Evolutionary conservation across 2,888 invertebrate species (phyloP), one percentile per base, ranked within the genome.

Genomic region (Neoitamus cyanurus): DNA sequence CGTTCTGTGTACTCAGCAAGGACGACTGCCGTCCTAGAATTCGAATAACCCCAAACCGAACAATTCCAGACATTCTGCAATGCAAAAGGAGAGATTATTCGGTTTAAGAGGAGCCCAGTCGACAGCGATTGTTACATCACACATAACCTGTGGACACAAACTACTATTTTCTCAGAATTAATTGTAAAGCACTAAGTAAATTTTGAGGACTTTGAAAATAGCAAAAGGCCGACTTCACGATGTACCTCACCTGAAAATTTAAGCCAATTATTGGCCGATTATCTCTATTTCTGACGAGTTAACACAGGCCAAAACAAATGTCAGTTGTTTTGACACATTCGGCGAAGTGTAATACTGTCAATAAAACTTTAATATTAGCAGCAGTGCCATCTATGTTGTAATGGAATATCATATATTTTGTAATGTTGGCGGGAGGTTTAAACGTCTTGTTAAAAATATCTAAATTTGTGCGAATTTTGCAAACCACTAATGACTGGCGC

Each of bases 41-140:
- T 78, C 91, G 90, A 85, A 88, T 88, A 28, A 91, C 85, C 85
- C 91, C 91, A 84, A 91, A 88, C 86, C 91, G 90, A 83, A 91
- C 88, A 85, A 91, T 90, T 87, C 90, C 89, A 88, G 91, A 88
- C 91, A 91, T 91, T 69, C 82, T 82, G 37, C 5, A 83, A 84
- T 58, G 7, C 34, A 42, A 73, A 58, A 15, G 1, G 6, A 3
- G 13, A 42, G 25, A 58, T 20, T 58, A 20, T 58, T 58, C 25
- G 7, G 6, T 9, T 58, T 20, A 20, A 42, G 5, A n/a, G n/a
- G n/a, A 11, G n/a, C 42, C 6, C 42, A 4, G n/a, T 0, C n/a
- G 20, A 58, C 20, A 2, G 25, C 1, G 7, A 58, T n/a, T 58
- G 58, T 58, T 58, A 58, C 58, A 58, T 58, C 58, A 58, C 58